phyloP scores from a whole-genome alignment of 2,113 vertebrate species.

The Hippocampus comes region DNA sequence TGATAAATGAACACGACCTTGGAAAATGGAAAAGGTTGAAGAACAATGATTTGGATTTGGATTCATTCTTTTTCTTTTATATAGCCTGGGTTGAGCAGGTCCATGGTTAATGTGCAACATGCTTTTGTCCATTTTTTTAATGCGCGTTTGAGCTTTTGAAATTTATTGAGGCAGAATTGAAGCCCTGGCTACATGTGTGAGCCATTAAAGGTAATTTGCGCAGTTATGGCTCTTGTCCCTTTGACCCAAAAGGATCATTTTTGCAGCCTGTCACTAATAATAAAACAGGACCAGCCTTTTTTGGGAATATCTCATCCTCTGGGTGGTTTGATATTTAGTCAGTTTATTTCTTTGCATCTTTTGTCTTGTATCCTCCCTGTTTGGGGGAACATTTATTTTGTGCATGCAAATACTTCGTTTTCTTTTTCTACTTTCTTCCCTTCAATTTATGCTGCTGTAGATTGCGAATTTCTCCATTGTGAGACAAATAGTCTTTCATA shows the following conservation, averaged over 20 bases:
- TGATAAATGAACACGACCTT: constrained; percentile 75
- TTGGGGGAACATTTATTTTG: neutral
- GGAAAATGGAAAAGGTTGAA: constrained; percentile 64
- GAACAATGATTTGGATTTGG: constrained; percentile 59
- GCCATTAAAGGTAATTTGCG: constrained; percentile 72
- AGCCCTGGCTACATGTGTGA: constrained; percentile 58
- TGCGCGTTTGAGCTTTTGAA: constrained; percentile 53
- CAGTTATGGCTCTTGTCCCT: constrained; percentile 69
- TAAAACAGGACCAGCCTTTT: constrained; percentile 55
- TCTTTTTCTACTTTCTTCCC: too few relatives aligned
- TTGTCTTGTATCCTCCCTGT: constrained; percentile 17
- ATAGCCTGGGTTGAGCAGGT: constrained; percentile 34
- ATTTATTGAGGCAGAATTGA: constrained; percentile 58
- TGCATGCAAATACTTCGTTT: too few relatives aligned
- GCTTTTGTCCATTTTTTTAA: constrained; percentile 15
- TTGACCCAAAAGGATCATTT: constrained; percentile 68
- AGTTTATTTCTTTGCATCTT: constrained; percentile 18
- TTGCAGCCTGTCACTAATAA: constrained; percentile 71
- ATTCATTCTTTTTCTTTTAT: constrained; percentile 55
- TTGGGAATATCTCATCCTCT: constrained; percentile 29
- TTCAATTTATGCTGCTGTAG: too few relatives aligned
- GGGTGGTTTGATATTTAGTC: constrained; percentile 49
- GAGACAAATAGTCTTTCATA: too few relatives aligned
- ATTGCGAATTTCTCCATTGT: too few relatives aligned
- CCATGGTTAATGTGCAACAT: constrained; percentile 13